Percentiles rank a stretch among this genome's conserved stretches.
These are phyloP conservation scores for Crossoptilon crossoptilon DNA, from an alignment of 2,797 vertebrate genomes.

Conservation along the genomic window DNA sequence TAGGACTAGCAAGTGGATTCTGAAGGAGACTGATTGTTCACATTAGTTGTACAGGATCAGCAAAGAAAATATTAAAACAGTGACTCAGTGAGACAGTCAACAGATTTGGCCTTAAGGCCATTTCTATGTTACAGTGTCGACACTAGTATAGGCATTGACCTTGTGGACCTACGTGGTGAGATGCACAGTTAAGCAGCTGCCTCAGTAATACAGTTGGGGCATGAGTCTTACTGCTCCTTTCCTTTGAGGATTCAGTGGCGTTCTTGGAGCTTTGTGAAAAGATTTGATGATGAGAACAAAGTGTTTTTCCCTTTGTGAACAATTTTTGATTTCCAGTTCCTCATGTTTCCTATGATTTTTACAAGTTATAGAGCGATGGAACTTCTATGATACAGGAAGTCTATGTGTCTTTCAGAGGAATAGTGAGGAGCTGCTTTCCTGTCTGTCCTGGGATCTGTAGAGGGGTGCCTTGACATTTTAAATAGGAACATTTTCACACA, in stretches of 20 bases:
- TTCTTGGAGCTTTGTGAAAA: background rate
- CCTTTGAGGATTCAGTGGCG: background rate
- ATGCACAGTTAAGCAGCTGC: background rate
- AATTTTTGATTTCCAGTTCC: background rate
- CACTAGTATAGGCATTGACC: background rate
- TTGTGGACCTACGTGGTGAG: accelerated
- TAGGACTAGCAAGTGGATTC: background rate
- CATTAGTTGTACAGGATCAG: background rate
- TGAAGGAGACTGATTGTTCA: accelerated
- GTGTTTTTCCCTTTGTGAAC: background rate
- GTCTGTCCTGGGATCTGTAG: background rate
- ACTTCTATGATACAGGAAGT: background rate
- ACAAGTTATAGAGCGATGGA: background rate
- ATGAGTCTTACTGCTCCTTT: background rate
- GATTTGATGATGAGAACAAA: background rate
- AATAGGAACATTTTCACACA: background rate
- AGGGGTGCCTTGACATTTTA: background rate
- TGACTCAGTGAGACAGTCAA: accelerated
- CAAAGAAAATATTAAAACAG: background rate
- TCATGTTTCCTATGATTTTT: background rate
- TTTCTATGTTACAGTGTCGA: background rate
- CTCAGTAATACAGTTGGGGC: background rate
- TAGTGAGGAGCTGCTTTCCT: background rate
- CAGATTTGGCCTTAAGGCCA: background rate
- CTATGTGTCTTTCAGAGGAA: background rate